Conservation (phyloP, 37 sponge, comb jelly and placozoan species). For the Axinella damicornis region DNA sequence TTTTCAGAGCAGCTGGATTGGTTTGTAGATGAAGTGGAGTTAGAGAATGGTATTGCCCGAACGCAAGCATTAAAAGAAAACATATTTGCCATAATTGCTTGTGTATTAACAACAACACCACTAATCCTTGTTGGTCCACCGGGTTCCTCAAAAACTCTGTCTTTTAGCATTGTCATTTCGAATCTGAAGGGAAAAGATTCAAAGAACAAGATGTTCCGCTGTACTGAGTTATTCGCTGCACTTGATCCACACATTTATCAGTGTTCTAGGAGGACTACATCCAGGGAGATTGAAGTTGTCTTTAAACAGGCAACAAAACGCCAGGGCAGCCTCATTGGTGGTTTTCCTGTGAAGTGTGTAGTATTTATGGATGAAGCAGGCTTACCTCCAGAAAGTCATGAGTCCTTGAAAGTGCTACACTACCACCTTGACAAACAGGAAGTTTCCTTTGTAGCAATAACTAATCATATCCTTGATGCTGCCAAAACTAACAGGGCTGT, state of each 20-base stretch:
- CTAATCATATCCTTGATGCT: constrained; percentile 89
- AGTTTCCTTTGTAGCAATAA: constrained; percentile 91
- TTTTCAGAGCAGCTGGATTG: constrained; percentile 66
- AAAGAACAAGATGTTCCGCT: constrained; percentile 32
- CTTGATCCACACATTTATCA: constrained; percentile 87
- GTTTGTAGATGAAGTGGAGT: constrained; percentile 38
- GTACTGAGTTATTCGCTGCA: constrained; percentile 48
- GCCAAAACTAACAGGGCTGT: constrained; percentile 91
- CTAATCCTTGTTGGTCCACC: constrained; percentile 90
- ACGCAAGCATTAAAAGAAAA: constrained; percentile 90
- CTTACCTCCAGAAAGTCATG: constrained; percentile 87
- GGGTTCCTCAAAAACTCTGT: constrained; percentile 87
- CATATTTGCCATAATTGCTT: constrained; percentile 81
- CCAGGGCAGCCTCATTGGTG: constrained; percentile 40
- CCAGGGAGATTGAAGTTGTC: constrained; percentile 81
- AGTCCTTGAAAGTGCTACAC: constrained; percentile 91
- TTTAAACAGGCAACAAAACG: constrained; percentile 76
- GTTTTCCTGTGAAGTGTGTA: constrained; percentile 63
- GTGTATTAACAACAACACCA: constrained; percentile 73
- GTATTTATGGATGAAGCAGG: constrained; percentile 96
- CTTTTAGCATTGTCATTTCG: constrained; percentile 77
- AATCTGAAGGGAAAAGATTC: constrained; percentile 84
- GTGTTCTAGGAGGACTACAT: constrained; percentile 85
- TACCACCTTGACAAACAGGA: constrained; percentile 82
- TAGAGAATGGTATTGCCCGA: constrained; percentile 82